Conservation (phyloP, 2,888 invertebrate species). For the Caenorhabditis angaria region DNA sequence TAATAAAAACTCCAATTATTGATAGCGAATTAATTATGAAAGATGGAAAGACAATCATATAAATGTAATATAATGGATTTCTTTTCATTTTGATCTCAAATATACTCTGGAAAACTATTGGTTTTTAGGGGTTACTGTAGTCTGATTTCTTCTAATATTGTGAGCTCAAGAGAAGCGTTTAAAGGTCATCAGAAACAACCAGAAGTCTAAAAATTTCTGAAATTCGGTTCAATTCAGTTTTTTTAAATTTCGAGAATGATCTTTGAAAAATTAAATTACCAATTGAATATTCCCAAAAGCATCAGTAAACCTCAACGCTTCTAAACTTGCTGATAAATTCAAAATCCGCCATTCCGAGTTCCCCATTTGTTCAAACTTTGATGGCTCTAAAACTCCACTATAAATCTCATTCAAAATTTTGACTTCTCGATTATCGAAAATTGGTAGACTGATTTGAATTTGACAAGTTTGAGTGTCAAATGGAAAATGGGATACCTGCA, state of each 20-base stretch:
- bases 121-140: too few species aligned
- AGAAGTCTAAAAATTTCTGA: too few species aligned
- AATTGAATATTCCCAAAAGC: slow-evolving; percentile 24
- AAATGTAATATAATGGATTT: slow-evolving; percentile 38
- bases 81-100: slow-evolving; percentile 31
- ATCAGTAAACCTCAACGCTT: slow-evolving; percentile 16
- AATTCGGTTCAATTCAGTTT: too few species aligned
- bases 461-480: slow-evolving; percentile 31
- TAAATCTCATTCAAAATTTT: slow-evolving; percentile 22
- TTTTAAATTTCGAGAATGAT: too few species aligned
- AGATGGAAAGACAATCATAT: slow-evolving; percentile 42
- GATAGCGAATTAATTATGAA: slow-evolving; percentile 32
- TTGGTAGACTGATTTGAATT: slow-evolving; percentile 18
- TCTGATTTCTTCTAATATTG: too few species aligned
- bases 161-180: too few species aligned
- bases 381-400: slow-evolving; percentile 10
- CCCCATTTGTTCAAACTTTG: slow-evolving; percentile 11
- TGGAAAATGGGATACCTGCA: slow-evolving; percentile 24
- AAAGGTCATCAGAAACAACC: too few species aligned
- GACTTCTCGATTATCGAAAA: slow-evolving; percentile 16
- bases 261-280: too few species aligned
- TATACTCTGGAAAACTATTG: too few species aligned
- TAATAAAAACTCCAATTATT: slow-evolving; percentile 31
- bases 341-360: slow-evolving; percentile 33
- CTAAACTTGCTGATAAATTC: slow-evolving; percentile 15